A percentile compares a stretch with the other conserved stretches of the same genome.
Evolutionary conservation across 2,888 invertebrate species (phyloP).

Genomic region (Maniola hyperantus): DNA sequence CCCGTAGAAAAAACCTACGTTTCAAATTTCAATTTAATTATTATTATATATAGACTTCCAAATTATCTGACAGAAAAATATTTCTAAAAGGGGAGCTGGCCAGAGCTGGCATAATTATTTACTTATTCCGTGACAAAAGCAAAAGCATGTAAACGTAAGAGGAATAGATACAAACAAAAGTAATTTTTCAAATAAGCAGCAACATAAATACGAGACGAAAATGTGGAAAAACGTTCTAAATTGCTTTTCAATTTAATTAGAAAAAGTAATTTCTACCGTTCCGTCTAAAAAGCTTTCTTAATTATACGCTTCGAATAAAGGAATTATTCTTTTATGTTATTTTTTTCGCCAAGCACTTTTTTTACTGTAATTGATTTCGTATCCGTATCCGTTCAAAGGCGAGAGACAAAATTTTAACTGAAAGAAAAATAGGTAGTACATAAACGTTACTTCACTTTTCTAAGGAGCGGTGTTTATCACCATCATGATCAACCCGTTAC

Average conservation of each 20-base stretch:
- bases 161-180: not conserved
- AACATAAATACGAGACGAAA: conserved; percentile 7
- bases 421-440: not conserved
- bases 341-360: not conserved
- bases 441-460: too few relatives aligned
- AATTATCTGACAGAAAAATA: too few relatives aligned
- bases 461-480: too few relatives aligned
- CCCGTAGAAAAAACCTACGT: too few relatives aligned
- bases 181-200: not conserved
- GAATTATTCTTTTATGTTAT: conserved; percentile 20
- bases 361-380: conserved; percentile 15
- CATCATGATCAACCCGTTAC: too few relatives aligned
- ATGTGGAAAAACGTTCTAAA: conserved; percentile 27
- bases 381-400: not conserved
- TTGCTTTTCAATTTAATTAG: conserved; percentile 36
- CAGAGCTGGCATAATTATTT: too few relatives aligned
- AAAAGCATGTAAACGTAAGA: not conserved
- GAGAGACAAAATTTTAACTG: not conserved
- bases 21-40: too few relatives aligned
- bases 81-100: too few relatives aligned
- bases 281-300: conserved; percentile 30
- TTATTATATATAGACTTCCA: too few relatives aligned
- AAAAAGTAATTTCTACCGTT: conserved; percentile 30
- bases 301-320: conserved; percentile 28
- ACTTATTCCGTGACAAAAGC: not conserved